Base-by-base conservation (phyloP, 2,888 invertebrate genomes). In the Brachypterus glaber region DNA sequence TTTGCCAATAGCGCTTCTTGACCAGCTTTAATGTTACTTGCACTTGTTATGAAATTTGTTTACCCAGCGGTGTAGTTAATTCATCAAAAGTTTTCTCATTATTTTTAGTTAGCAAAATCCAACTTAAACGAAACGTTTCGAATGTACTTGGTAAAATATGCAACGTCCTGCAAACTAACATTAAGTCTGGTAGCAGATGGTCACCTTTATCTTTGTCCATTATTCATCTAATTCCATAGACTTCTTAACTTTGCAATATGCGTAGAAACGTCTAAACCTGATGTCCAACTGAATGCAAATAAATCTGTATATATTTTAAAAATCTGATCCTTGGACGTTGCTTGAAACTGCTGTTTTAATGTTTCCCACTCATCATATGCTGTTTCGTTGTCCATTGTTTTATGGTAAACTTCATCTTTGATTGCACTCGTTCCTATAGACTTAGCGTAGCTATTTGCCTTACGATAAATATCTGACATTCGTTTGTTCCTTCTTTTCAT, bases 381-480 rank as follows among this genome's bases (percentile, higher is more conserved):
- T 31, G 54, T 49, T 13, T 55, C 30, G 49, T 49, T 54, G 37
- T 58, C 58, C 57, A 59, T 57, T 18, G 58, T 56, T 38, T 60
- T 60, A 26, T 57, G 52, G 44, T 59, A 52, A 2, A 59, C 53
- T 8, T 44, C 38, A 40, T 58, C 57, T 15, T 50, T 53, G 2
- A 58, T 45, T 33, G 53, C 34, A 44, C 49, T 55, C 16, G 52
- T 42, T 21, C 60, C 57, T 55, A 57, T 54, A 1, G 57, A 53
- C 30, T 58, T 60, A 3, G 57, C 54, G 37, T 56, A 57, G 43
- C 55, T 58, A 32, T 58, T 60, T 30, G 58, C 56, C 41, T 55
- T 59, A 29, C 53, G 47, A 33, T 37, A 44, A 1, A 43, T 15
- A 40, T 46, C 42, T 15, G 27, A 17, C 8, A 32, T 14, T 15